phyloP scores from a whole-genome alignment of 2,797 vertebrate species.

The Rhyacichthys aspro region DNA sequence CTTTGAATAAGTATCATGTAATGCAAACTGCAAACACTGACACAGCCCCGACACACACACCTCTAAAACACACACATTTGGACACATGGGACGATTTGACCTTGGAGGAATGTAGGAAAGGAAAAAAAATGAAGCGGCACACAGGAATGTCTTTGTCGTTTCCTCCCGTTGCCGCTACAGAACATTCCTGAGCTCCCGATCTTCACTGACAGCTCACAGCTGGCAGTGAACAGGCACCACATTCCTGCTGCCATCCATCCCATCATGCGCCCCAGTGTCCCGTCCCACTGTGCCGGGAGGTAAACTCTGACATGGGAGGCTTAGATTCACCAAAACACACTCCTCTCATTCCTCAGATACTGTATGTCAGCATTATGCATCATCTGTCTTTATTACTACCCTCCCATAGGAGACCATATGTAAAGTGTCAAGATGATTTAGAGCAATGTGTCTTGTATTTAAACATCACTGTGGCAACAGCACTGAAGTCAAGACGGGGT shows the following conservation, averaged over 20 bases:
- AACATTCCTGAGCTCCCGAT: slow-evolving; percentile 60
- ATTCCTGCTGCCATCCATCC: slow-evolving; percentile 32
- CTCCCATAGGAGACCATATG: slow-evolving; percentile 9
- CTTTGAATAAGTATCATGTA: no score
- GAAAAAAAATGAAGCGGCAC: slow-evolving; percentile 38
- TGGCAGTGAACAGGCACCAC: slow-evolving; percentile 21
- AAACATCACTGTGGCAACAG: neutral
- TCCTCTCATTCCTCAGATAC: slow-evolving; percentile 43
- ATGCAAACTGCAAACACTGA: no score
- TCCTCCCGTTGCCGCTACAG: slow-evolving; percentile 62
- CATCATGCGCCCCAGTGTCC: slow-evolving; percentile 8
- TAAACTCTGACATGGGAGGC: no score
- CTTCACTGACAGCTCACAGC: slow-evolving; percentile 37
- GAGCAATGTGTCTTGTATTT: neutral
- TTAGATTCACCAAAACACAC: neutral
- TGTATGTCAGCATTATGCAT: slow-evolving; percentile 1
- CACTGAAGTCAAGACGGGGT: neutral
- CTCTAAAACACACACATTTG: slow-evolving; percentile 23
- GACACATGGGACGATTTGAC: slow-evolving; percentile 44
- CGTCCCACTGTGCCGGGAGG: slow-evolving; percentile 8
- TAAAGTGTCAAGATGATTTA: slow-evolving; percentile 2
- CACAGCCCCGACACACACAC: neutral
- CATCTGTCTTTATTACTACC: slow-evolving; percentile 3
- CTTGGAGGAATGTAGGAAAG: slow-evolving; percentile 65
- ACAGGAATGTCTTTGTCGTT: slow-evolving; percentile 72